Evolutionary conservation across 2,888 invertebrate genomes (phyloP).

Genomic region (Lymantria monacha): DNA sequence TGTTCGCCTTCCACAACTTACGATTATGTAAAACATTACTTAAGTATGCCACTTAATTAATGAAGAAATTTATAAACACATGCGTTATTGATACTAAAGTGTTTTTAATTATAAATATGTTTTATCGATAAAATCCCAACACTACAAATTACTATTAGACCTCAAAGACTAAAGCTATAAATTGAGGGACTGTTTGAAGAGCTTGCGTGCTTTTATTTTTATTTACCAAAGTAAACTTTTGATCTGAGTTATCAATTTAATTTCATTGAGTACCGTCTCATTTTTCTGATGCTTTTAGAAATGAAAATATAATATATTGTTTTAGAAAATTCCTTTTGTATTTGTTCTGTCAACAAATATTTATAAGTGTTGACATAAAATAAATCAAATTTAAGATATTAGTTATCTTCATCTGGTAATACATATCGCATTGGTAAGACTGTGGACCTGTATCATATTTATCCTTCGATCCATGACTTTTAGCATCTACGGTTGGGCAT

Average conservation of each 20-base stretch:
- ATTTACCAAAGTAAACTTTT: slow-evolving; percentile 11
- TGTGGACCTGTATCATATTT: too few species aligned
- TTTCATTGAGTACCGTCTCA: slow-evolving; percentile 3
- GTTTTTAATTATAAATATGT: background rate
- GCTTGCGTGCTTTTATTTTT: slow-evolving; percentile 7
- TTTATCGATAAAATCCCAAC: slow-evolving; percentile 19
- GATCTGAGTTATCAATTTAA: slow-evolving; percentile 6
- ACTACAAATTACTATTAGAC: slow-evolving; percentile 31
- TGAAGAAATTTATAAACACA: too few species aligned
- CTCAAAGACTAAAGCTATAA: slow-evolving; percentile 31
- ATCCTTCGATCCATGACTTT: too few species aligned
- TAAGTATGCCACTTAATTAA: too few species aligned
- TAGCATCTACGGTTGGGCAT: too few species aligned
- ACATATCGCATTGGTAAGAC: too few species aligned
- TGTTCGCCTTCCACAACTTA: too few species aligned
- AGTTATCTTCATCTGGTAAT: too few species aligned
- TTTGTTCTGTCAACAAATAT: background rate
- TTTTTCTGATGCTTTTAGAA: slow-evolving; percentile 4
- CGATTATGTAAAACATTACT: too few species aligned
- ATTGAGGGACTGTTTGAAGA: slow-evolving; percentile 13
- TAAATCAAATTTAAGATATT: too few species aligned
- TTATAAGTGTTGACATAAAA: background rate
- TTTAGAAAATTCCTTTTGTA: background rate
- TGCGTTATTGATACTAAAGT: too few species aligned
- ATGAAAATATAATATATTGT: background rate